Evolutionary conservation across 1,140 invertebrate genomes (phyloP).

Genomic region (Danaus melanippus): DNA sequence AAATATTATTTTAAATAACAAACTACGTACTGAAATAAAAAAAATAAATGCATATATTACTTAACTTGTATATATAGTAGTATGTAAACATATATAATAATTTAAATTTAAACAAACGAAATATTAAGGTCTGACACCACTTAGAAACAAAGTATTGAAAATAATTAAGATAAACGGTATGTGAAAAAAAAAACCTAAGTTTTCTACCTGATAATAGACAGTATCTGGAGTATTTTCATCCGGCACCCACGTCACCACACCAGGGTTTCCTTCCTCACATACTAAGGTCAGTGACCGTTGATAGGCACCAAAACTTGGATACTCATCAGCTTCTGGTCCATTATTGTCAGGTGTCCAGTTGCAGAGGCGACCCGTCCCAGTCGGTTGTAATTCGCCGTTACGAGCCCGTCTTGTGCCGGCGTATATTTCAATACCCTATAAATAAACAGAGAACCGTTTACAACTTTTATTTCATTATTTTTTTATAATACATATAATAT

Average conservation of each 20-base stretch:
- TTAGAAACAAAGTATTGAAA: too few relatives aligned
- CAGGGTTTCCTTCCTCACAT: conserved; percentile 88
- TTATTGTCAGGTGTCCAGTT: conserved; percentile 86
- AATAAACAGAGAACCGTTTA: background rate
- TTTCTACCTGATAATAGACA: conserved; percentile 89
- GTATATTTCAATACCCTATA: conserved; percentile 84
- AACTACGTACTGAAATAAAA: too few relatives aligned
- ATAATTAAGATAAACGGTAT: too few relatives aligned
- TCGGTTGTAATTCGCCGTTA: conserved; percentile 78
- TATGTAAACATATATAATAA: background rate
- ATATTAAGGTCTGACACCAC: background rate
- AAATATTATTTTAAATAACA: too few relatives aligned
- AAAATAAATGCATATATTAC: too few relatives aligned
- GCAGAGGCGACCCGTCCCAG: conserved; percentile 85
- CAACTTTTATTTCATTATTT: too few relatives aligned
- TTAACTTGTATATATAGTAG: too few relatives aligned
- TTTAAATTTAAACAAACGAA: background rate
- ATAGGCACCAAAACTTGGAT: conserved; percentile 89
- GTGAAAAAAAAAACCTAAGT: too few relatives aligned
- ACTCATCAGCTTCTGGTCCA: conserved; percentile 83
- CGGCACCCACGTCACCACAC: conserved; percentile 89
- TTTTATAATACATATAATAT: too few relatives aligned
- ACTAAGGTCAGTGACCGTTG: conserved; percentile 86
- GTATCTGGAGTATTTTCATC: conserved; percentile 90
- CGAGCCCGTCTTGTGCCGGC: conserved; percentile 82